Evolutionary conservation across 2,797 vertebrate species (phyloP).

Genomic region (Falco novaeseelandiae): DNA sequence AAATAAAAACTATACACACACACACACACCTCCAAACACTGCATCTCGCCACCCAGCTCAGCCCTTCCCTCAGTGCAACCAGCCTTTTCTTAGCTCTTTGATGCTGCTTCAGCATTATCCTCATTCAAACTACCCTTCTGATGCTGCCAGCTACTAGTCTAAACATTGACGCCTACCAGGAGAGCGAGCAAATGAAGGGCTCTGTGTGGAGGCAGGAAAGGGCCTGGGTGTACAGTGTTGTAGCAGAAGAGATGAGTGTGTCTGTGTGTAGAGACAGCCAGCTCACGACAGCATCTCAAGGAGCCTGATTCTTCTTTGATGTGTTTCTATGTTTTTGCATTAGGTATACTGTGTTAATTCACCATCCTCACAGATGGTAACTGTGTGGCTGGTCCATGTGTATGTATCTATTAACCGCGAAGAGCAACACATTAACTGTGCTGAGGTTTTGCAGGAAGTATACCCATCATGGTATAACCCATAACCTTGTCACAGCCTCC

Average conservation of each 20-base stretch:
- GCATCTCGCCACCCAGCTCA: background rate
- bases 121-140: background rate
- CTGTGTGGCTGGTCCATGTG: background rate
- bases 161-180: fast-evolving
- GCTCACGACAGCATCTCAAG: background rate
- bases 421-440: background rate
- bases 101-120: background rate
- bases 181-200: background rate
- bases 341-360: background rate
- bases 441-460: background rate
- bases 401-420: background rate
- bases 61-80: background rate
- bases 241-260: background rate
- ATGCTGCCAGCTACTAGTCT: background rate
- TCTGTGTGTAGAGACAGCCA: background rate
- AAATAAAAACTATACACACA: background rate
- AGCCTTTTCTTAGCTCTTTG: background rate
- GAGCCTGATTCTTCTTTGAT: background rate
- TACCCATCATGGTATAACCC: background rate
- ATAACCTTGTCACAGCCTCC: background rate
- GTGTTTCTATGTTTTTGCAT: background rate
- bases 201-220: background rate
- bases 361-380: background rate
- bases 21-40: background rate
- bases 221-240: fast-evolving